Evolutionary conservation across 2,888 invertebrate species (phyloP), one percentile per base, ranked within the genome.

Genomic region (Trichacis sp.): DNA sequence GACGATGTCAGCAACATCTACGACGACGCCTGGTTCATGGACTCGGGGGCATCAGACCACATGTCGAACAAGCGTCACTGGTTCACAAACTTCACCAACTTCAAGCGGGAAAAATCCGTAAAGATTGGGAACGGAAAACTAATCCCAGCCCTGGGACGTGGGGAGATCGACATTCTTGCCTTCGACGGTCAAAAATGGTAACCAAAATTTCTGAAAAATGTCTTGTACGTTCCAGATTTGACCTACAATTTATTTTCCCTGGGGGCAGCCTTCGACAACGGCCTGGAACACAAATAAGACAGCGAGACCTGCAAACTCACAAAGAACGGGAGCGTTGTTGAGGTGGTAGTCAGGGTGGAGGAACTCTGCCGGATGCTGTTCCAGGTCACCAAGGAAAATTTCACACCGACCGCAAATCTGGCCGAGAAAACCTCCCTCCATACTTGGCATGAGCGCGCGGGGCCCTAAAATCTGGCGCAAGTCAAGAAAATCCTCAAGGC

Each of bases 181-280:
- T 40, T 11, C 9, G 11, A 40, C 17, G 40, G 17, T 5, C 3
- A 40, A 40, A 2, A 14, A 40, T 40, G 40, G 17, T 2, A 6
- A 3, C 33, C 30, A 1, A 48, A 33, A n/a, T 18, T 15, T n/a
- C 17, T 48, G 17, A 54, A 3, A 49, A 17, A 48, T 18, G 43
- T 43, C 0, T 11, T 60, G 6, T 29, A 54, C 24, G 49, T 60
- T 2, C 54, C 60, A n/a, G n/a, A n/a, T n/a, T n/a, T n/a, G n/a
- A n/a, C 1, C 47, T 54, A 0, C 4, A 53, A 1, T 19, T 11
- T 0, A 29, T 9, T 9, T 9, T 29, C 29, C 29, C 29, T 4
- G 9, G 29, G 29, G n/a, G n/a, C n/a, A n/a, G n/a, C n/a, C n/a
- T n/a, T n/a, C n/a, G n/a, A n/a, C n/a, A n/a, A n/a, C n/a, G n/a